Percentiles rank a stretch among this genome's conserved stretches.
Conservation (phyloP, 2,888 invertebrate genomes). For the Pachymerium ferrugineum region DNA sequence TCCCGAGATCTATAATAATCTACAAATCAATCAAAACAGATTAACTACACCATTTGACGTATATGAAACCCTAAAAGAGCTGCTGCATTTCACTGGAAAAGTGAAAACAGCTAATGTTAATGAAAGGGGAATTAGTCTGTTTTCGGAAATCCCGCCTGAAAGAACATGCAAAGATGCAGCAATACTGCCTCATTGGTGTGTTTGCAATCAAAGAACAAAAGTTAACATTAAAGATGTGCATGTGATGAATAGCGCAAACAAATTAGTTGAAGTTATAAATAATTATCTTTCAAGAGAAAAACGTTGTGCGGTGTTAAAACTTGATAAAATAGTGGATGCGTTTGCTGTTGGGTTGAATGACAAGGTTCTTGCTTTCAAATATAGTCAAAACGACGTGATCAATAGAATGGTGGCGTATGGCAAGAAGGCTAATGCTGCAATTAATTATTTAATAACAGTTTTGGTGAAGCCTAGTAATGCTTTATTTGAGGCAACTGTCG, state of each 20-base stretch:
- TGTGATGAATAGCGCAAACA: constrained; percentile 54
- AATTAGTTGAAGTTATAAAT: too few relatives aligned
- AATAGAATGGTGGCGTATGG: neutral
- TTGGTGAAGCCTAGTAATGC: neutral
- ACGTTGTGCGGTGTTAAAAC: neutral
- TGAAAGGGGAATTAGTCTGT: constrained; percentile 65
- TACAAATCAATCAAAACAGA: constrained; percentile 60
- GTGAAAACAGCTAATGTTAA: neutral
- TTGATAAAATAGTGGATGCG: neutral
- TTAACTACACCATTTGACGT: constrained; percentile 81
- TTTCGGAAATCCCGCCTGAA: constrained; percentile 62
- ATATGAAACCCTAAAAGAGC: constrained; percentile 68
- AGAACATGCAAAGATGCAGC: constrained; percentile 60
- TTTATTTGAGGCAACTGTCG: constrained; percentile 21
- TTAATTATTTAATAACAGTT: constrained; percentile 14
- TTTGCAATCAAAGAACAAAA: constrained; percentile 65
- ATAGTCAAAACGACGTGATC: neutral
- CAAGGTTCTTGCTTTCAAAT: neutral
- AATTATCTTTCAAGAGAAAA: too few relatives aligned
- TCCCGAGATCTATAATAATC: constrained; percentile 58
- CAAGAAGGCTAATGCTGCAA: neutral
- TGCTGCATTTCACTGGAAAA: constrained; percentile 52
- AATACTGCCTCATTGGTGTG: constrained; percentile 70
- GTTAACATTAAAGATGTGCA: constrained; percentile 54
- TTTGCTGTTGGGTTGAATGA: neutral